A percentile compares a stretch with the other conserved stretches of the same genome.
Evolutionary conservation across 2,797 vertebrate genomes (phyloP).

Genomic region (Neosilurus hyrtlii): DNA sequence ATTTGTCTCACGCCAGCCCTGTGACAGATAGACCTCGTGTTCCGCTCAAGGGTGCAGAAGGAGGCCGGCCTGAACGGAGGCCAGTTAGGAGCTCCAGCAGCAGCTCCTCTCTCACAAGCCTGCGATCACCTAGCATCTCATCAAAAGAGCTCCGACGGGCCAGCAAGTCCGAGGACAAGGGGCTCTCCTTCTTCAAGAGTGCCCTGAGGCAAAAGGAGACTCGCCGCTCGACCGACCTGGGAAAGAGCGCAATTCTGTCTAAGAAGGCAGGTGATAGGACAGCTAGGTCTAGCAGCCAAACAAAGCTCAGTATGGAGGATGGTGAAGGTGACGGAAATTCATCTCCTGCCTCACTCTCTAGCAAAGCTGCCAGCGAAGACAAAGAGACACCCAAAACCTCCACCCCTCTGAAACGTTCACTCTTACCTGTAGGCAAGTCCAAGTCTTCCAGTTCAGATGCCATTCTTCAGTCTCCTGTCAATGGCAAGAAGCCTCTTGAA

Average conservation of each 20-base stretch:
- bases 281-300: slow-evolving; percentile 71
- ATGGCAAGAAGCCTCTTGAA: slow-evolving; percentile 81
- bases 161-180: slow-evolving; percentile 93
- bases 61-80: slow-evolving; percentile 68
- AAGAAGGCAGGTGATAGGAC: slow-evolving; percentile 80
- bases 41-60: slow-evolving; percentile 69
- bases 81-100: slow-evolving; percentile 83
- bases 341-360: slow-evolving; percentile 62
- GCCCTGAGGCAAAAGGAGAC: slow-evolving; percentile 93
- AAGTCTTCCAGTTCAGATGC: slow-evolving; percentile 88
- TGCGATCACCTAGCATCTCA: slow-evolving; percentile 80
- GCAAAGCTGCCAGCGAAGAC: slow-evolving; percentile 65
- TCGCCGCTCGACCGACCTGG: slow-evolving; percentile 89
- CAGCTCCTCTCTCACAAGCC: slow-evolving; percentile 89
- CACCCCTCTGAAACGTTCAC: slow-evolving; percentile 80
- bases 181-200: slow-evolving; percentile 91
- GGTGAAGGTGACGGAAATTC: slow-evolving; percentile 53
- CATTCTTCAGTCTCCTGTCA: slow-evolving; percentile 75
- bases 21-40: slow-evolving; percentile 76
- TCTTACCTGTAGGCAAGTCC: slow-evolving; percentile 83
- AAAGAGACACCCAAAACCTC: slow-evolving; percentile 76
- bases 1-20: slow-evolving; percentile 83
- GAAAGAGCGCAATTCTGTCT: slow-evolving; percentile 83
- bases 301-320: slow-evolving; percentile 68
- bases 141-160: slow-evolving; percentile 79